phyloP scores from a whole-genome alignment of 2,797 vertebrate genomes.

The Enteromius unitaeniatus region DNA sequence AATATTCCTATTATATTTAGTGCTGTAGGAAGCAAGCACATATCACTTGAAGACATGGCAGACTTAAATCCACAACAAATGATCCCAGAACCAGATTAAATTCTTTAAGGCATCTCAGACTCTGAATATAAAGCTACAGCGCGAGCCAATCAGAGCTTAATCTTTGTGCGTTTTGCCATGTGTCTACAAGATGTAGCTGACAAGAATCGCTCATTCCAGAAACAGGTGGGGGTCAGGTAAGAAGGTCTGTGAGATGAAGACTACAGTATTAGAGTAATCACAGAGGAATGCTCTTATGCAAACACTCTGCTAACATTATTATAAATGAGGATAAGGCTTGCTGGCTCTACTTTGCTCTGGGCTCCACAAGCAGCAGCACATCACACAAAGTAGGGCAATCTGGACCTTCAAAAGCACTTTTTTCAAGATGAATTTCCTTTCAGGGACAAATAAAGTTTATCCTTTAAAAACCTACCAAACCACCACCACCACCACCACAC shows the following conservation, averaged over 20 bases:
- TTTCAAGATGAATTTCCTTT: no score
- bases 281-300: conserved; percentile 75
- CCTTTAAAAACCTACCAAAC: conserved; percentile 52
- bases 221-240: conserved; percentile 38
- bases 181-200: conserved; percentile 38
- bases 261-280: conserved; percentile 74
- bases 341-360: conserved; percentile 65
- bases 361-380: conserved; percentile 66
- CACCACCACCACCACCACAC: conserved; percentile 41
- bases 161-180: conserved; percentile 37
- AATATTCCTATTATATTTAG: background rate
- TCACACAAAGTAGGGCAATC: conserved; percentile 41
- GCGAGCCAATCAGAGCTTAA: background rate
- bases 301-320: conserved; percentile 75
- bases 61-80: background rate
- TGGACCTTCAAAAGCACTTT: conserved; percentile 11
- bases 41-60: background rate
- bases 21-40: background rate
- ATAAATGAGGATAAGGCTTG: conserved; percentile 71
- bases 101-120: background rate
- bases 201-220: conserved; percentile 29
- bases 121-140: conserved; percentile 11
- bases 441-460: no score
- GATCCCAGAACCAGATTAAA: background rate
- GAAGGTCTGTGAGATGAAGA: conserved; percentile 61